Evolutionary conservation across 2,888 invertebrate species (phyloP).

Genomic region (Hypena proboscidalis): DNA sequence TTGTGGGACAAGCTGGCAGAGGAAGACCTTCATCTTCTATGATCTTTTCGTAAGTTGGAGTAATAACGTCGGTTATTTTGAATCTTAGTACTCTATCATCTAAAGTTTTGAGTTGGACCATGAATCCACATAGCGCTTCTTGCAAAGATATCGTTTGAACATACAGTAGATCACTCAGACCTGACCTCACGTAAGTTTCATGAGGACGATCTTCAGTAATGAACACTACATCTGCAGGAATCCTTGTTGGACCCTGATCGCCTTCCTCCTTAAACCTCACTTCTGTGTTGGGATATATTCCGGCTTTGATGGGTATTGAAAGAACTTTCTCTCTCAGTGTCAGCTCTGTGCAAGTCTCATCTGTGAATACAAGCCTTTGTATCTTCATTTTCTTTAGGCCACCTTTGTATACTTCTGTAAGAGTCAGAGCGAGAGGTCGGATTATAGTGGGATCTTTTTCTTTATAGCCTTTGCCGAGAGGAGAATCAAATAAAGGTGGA

Average conservation of each 20-base stretch:
- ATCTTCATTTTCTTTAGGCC: conserved; percentile 94
- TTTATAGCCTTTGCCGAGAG: conserved; percentile 86
- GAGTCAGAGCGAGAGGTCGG: conserved; percentile 76
- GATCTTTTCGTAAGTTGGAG: conserved; percentile 88
- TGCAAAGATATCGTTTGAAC: conserved; percentile 86
- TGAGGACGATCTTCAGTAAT: conserved; percentile 90
- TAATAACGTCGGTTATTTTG: conserved; percentile 89
- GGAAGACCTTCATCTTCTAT: conserved; percentile 91
- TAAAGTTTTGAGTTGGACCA: conserved; percentile 87
- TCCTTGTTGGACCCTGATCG: conserved; percentile 90
- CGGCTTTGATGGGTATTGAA: conserved; percentile 90
- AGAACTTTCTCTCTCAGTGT: conserved; percentile 90
- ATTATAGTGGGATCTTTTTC: conserved; percentile 84
- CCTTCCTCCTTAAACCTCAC: conserved; percentile 92
- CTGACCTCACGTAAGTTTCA: conserved; percentile 87
- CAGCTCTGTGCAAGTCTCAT: conserved; percentile 86
- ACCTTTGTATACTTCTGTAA: conserved; percentile 88
- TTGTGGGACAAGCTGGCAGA: conserved; percentile 84
- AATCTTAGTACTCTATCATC: conserved; percentile 89
- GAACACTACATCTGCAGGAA: conserved; percentile 91
- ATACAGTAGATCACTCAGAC: conserved; percentile 87
- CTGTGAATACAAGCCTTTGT: conserved; percentile 88
- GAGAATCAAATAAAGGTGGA: conserved; percentile 86
- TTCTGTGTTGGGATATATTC: conserved; percentile 89
- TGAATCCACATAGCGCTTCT: conserved; percentile 90